Evolutionary conservation across 2,888 invertebrate species (phyloP).

Genomic region (Epinotia bilunana): DNA sequence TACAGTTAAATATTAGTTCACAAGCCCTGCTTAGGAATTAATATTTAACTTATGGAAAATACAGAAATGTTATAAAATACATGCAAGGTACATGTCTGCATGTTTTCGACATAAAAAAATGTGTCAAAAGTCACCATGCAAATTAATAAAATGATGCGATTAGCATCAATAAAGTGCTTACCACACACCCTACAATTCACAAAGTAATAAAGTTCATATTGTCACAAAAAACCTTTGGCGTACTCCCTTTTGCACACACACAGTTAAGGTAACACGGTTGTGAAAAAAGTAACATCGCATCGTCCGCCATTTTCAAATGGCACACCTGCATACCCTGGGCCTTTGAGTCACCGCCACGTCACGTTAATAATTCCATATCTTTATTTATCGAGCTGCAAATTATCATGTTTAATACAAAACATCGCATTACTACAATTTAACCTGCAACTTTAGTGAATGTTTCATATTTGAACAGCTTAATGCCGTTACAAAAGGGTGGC

Average conservation of each 20-base stretch:
- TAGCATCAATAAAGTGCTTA: neutral
- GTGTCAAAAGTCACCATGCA: conserved; percentile 12
- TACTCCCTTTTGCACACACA: neutral
- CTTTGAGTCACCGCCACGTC: conserved; percentile 60
- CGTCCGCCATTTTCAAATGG: conserved; percentile 45
- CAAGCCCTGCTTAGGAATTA: too few relatives aligned
- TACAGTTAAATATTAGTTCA: too few relatives aligned
- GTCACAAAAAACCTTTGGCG: neutral
- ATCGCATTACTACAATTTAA: conserved; percentile 55
- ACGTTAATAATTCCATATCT: conserved; percentile 61
- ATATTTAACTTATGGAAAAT: too few relatives aligned
- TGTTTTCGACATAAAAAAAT: conserved; percentile 8
- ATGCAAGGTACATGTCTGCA: neutral
- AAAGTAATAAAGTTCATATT: conserved; percentile 4
- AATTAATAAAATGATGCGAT: neutral
- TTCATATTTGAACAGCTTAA: neutral
- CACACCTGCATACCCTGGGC: conserved; percentile 44
- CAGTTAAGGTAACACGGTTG: conserved; percentile 8
- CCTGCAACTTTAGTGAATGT: neutral
- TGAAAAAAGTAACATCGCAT: conserved; percentile 12
- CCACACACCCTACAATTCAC: neutral
- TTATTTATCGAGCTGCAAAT: conserved; percentile 66
- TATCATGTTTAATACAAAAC: conserved; percentile 56
- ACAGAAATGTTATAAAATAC: neutral
- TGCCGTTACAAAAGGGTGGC: neutral